Conservation (phyloP, 2,113 vertebrate species). For the Clarias batrachus region DNA sequence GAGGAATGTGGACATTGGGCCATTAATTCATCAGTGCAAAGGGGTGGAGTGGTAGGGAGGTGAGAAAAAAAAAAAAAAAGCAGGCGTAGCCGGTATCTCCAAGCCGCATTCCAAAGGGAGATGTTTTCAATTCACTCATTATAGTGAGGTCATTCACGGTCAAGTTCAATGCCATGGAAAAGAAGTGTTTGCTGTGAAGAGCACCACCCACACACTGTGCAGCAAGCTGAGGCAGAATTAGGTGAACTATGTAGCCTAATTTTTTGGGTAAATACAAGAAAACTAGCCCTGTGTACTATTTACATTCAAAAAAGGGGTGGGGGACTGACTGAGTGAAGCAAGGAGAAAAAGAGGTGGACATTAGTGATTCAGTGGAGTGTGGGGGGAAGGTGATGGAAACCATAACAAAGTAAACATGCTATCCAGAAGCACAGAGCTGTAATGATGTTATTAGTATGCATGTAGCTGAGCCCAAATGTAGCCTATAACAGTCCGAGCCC, state of each 20-base stretch:
- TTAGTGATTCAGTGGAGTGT: slow-evolving; percentile 76
- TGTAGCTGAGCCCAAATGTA: slow-evolving; percentile 88
- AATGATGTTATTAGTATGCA: slow-evolving; percentile 96
- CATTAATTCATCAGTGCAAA: slow-evolving; percentile 87
- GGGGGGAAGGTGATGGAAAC: slow-evolving; percentile 83
- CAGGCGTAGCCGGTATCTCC: slow-evolving; percentile 81
- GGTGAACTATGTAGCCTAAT: slow-evolving; percentile 87
- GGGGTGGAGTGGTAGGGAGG: slow-evolving; percentile 42
- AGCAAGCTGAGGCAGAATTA: slow-evolving; percentile 83
- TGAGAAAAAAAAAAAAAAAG: slow-evolving; percentile 70
- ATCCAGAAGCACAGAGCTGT: slow-evolving; percentile 82
- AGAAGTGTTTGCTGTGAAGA: slow-evolving; percentile 85
- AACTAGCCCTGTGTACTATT: slow-evolving; percentile 92
- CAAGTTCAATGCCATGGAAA: slow-evolving; percentile 98
- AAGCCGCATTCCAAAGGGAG: slow-evolving; percentile 95
- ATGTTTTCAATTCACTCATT: slow-evolving; percentile 99
- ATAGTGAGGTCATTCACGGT: slow-evolving; percentile 89
- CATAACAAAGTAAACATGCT: slow-evolving; percentile 90
- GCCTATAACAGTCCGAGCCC: slow-evolving; percentile 83
- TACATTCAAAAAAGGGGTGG: slow-evolving; percentile 73
- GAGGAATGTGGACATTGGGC: slow-evolving; percentile 76
- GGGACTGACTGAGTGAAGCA: slow-evolving; percentile 30
- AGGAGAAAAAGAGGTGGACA: slow-evolving; percentile 71
- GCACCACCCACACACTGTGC: slow-evolving; percentile 83
- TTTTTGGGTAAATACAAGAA: slow-evolving; percentile 90